phyloP scores from a whole-genome alignment of 2,888 invertebrate species.

The Cheilosia variabilis region DNA sequence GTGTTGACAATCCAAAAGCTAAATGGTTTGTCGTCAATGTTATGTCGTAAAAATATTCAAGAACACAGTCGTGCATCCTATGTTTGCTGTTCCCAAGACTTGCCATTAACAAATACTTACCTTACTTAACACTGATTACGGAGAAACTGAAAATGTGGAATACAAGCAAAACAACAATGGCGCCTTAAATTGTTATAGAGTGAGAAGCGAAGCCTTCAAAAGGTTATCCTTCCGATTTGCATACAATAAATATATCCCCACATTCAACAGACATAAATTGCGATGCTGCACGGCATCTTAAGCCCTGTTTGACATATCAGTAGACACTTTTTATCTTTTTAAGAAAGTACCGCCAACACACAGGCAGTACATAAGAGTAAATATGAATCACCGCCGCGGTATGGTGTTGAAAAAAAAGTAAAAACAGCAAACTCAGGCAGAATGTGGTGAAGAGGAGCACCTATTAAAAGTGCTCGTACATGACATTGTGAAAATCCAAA shows the following conservation, averaged over 20 bases:
- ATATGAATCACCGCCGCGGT: conserved; percentile 5
- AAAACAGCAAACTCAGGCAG: background rate
- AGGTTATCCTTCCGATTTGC: background rate
- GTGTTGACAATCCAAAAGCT: no score
- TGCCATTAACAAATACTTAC: no score
- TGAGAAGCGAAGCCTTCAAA: no score
- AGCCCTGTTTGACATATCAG: conserved; percentile 10
- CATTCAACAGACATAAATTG: conserved; percentile 4
- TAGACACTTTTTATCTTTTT: conserved; percentile 27
- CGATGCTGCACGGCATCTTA: background rate
- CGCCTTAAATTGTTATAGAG: no score
- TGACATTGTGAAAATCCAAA: conserved; percentile 14
- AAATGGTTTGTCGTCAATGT: no score
- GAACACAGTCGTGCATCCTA: no score
- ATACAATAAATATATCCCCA: background rate
- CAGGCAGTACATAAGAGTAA: conserved; percentile 19
- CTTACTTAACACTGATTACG: no score
- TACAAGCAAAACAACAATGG: no score
- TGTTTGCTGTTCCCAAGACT: no score
- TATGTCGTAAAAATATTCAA: no score
- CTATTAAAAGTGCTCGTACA: background rate
- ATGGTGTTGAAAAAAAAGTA: background rate
- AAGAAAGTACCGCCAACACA: background rate
- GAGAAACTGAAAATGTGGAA: no score
- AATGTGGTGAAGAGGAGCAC: background rate